Evolutionary conservation across 2,113 vertebrate species (phyloP), one percentile per base, ranked within the genome.

Genomic region (Mesocricetus auratus): DNA sequence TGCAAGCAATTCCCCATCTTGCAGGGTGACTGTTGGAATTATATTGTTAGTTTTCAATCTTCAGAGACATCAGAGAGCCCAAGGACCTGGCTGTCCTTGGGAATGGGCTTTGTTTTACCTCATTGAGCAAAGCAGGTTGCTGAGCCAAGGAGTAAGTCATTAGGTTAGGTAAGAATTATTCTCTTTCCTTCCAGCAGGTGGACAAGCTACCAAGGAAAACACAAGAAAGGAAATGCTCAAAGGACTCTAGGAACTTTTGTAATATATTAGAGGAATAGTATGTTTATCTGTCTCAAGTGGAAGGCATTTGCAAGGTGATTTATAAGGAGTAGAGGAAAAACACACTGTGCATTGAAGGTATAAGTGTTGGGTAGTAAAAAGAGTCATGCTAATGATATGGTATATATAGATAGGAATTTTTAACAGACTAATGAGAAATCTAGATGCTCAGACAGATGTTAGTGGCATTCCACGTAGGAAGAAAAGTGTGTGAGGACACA

Each of bases 161-260:
- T 94, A 92, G 64, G 53, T 82, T 93, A 90, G 85, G 12, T 69
- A 39, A 86, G 73, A 93, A n/a, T 86, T 53, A 86, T 90, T 95
- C 62, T 45, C 81, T 74, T 83, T 94, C 36, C 90, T 95, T 96
- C 95, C 24, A 95, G 79, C 50, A 97, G 93, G 56, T 92, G 66
- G 93, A 95, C 31, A 83, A 88, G 17, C 87, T 94, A 85, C 93
- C 50, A 79, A 86, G 60, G 87, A 82, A 95, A 92, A 33, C 36
- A 68, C 16, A 8, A 79, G 62, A 92, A 89, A 91, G 78, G 42
- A 79, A 50, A 36, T 83, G 22, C 81, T n/a, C n/a, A n/a, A n/a
- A n/a, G n/a, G 50, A 42, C 69, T 69, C 19, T 29, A 89, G 47
- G 64, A 26, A 91, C 31, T 93, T 94, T 96, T 85, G 33, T 90